Percentiles rank a stretch among this genome's conserved stretches.
Evolutionary conservation across 2,113 vertebrate genomes (phyloP).

Genomic region (Typhlomys cinereus): DNA sequence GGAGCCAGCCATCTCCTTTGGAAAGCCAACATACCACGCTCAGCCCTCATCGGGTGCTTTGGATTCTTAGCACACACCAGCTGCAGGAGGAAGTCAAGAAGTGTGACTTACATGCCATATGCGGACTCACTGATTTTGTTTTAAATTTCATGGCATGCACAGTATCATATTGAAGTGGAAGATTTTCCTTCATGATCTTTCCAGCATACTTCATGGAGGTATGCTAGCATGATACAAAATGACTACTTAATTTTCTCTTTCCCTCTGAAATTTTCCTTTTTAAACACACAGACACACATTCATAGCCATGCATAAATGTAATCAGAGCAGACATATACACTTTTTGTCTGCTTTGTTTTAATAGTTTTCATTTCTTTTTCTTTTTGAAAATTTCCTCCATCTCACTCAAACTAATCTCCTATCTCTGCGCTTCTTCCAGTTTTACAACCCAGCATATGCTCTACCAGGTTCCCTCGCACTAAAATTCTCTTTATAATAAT

Average conservation of each 20-base stretch:
- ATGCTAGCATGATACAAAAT: conserved; percentile 4
- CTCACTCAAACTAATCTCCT: not conserved
- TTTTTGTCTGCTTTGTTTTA: not conserved
- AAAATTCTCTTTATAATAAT: not conserved
- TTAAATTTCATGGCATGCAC: not conserved
- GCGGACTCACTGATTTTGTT: not conserved
- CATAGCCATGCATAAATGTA: not conserved
- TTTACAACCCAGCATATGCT: not conserved
- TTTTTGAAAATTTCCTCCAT: not conserved
- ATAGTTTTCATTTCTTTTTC: not conserved
- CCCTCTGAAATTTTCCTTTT: not conserved
- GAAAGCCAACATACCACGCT: conserved; percentile 5
- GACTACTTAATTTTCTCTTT: not conserved
- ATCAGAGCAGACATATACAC: too few species aligned
- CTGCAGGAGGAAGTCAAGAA: not conserved
- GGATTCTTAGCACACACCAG: conserved; percentile 45
- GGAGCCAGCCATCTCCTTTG: conserved; percentile 21
- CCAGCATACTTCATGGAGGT: not conserved
- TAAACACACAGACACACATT: not conserved
- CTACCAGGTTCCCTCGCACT: not conserved
- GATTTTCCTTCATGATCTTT: conserved; percentile 33
- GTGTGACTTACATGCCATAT: conserved; percentile 45
- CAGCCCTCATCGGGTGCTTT: conserved; percentile 11
- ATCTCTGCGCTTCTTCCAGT: not conserved
- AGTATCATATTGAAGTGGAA: not conserved